Conservation (phyloP, 1,140 invertebrate genomes). For the Pseudomyrmex gracilis region DNA sequence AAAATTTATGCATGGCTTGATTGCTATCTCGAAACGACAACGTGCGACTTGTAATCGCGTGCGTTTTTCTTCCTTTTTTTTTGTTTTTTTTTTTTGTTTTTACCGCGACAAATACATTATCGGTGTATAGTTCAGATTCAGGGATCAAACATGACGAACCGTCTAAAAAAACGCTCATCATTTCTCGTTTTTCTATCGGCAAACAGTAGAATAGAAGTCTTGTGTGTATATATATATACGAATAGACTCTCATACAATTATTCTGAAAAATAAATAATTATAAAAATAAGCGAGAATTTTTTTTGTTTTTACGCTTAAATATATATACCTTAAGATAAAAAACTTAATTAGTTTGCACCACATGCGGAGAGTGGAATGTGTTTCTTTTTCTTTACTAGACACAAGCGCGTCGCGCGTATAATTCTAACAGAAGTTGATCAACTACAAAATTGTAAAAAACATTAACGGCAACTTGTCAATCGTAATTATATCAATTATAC, state of each 20-base stretch:
- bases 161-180: conserved; percentile 43
- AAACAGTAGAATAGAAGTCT: conserved; percentile 64
- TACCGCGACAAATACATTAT: not conserved
- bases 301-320: conserved; percentile 79
- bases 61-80: not conserved
- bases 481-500: conserved; percentile 73
- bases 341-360: conserved; percentile 82
- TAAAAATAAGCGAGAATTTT: conserved; percentile 84
- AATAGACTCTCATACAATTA: conserved; percentile 76
- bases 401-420: conserved; percentile 76
- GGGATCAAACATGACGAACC: conserved; percentile 11
- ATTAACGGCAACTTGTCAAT: conserved; percentile 80
- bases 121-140: not conserved
- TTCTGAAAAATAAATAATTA: conserved; percentile 84
- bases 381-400: conserved; percentile 77
- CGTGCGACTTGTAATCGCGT: not conserved
- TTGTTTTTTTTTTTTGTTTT: too few species aligned
- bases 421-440: conserved; percentile 80
- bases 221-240: conserved; percentile 65
- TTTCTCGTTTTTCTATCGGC: conserved; percentile 27
- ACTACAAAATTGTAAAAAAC: conserved; percentile 78
- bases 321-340: conserved; percentile 77
- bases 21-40: not conserved
- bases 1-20: conserved; percentile 19
- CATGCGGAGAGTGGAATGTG: conserved; percentile 84